Base-by-base conservation (phyloP, 1,140 invertebrate genomes). In the Grapholita molesta region DNA sequence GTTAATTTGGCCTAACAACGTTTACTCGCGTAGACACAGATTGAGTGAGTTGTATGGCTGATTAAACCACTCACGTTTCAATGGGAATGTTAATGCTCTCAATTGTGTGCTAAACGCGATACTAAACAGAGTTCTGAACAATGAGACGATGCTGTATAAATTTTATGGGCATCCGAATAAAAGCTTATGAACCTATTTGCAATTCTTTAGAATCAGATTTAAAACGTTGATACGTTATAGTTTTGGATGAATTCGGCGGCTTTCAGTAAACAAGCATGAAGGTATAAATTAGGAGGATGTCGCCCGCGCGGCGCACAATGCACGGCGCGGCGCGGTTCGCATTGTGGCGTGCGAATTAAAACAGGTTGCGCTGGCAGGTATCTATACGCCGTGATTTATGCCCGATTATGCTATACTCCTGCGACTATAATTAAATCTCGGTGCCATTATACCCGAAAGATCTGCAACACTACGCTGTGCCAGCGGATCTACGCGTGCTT, bases 311-410 rank as follows among this genome's bases (percentile, higher is more conserved):
- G 76, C 76, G 75, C 74, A 86, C 82, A 87, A 85, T 81, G 76
- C 82, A 66, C 38, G 71, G 73, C 76, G 75, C 77, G 74, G 73
- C 67, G 77, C 77, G 71, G 66, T 21, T 18, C 57, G 79, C 79
- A 85, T 85, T 88, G 82, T 87, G 77, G 73, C 75, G 82, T 80
- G 86, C 84, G 85, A 85, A 89, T 85, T 80, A 85, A 85, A 90
- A 90, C 88, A 91, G 89, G 89, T 91, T 91, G 85, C 71, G 57
- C 74, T 87, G 88, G 80, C 88, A 90, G 88, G 86, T 91, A 88
- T 88, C 87, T 87, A 88, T 91, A 85, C 80, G 75, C 71, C 64
- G 76, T 90, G 87, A 90, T 90, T 90, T 90, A 89, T 89, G 77
- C 70, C 69, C 87, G 87, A 91, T 91, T 90, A 88, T 89, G 72